Evolutionary conservation across 2,888 invertebrate species (phyloP).

Genomic region (Tineola bisselliella): DNA sequence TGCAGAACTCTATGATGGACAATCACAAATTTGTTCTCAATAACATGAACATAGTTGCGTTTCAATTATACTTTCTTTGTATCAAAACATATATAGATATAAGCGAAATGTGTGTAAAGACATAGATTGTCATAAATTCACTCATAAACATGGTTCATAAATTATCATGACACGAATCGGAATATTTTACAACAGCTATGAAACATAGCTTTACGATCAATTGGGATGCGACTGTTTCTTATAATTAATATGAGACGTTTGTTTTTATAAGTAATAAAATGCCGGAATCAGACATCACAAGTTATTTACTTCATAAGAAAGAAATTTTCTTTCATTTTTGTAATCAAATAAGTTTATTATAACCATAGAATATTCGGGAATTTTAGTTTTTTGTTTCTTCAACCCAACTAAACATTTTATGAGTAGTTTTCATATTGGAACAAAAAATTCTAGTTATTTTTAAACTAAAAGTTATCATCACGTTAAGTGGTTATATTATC

Average conservation of each 20-base stretch:
- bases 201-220: constrained; percentile 61
- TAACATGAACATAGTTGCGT: no score
- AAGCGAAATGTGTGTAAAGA: background rate
- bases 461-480: background rate
- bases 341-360: no score
- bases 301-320: background rate
- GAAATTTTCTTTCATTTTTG: background rate
- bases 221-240: constrained; percentile 54
- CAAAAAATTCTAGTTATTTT: no score
- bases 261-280: constrained; percentile 63
- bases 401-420: no score
- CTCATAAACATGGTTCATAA: constrained; percentile 65
- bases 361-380: no score
- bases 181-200: constrained; percentile 64
- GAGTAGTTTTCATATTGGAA: no score
- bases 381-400: no score
- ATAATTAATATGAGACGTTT: constrained; percentile 66
- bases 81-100: background rate
- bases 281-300: constrained; percentile 36
- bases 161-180: constrained; percentile 65
- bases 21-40: no score
- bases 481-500: background rate
- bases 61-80: no score
- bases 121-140: constrained; percentile 48
- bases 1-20: no score